Evolutionary conservation across 1,140 invertebrate genomes (phyloP), one percentile per base, ranked within the genome.

Genomic region (Eupeodes corollae): DNA sequence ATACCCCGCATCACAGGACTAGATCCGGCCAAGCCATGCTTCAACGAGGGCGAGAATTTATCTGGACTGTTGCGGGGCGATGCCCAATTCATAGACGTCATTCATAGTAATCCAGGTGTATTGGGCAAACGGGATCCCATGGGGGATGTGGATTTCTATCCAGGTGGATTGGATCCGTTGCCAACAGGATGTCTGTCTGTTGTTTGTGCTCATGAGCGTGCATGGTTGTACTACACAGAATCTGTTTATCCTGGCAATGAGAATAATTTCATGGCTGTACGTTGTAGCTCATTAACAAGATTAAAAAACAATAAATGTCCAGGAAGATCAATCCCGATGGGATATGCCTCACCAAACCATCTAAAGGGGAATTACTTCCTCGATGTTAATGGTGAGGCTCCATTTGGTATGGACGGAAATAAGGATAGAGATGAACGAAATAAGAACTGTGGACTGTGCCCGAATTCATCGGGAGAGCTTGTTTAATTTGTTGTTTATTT

Each of bases 81-180:
- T 59, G 79, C 77, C 2, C 54, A 57, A 10, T 79, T 78, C 45
- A 73, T 81, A 0, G 84, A 88, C 54, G 74, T 84, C 0, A 79
- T 88, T 48, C 85, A 88, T 54, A 86, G 82, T 0, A 85, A 83
- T 57, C 76, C 75, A 2, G 83, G 83, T 0, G 76, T 80, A 35
- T 76, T 85, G 56, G 85, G 66, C 18, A 64, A 64, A 41, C 53
- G 58, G 6, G 57, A 60, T 44, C 61, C 66, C 0, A 6, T 62
- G 6, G 66, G 86, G 10, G 75, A 83, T 52, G 77, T 72, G 0
- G 88, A 91, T 64, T 89, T 90, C 67, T 90, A 79, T 67, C 84
- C 84, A 0, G 61, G 61, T n/a, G 65, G 66, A 2, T 31, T 58
- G 15, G 42, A 41, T 5, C 54, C 61, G 0, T 13, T 68, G 56